phyloP scores from a whole-genome alignment of 2,888 invertebrate species.

The Cheilosia pagana region DNA sequence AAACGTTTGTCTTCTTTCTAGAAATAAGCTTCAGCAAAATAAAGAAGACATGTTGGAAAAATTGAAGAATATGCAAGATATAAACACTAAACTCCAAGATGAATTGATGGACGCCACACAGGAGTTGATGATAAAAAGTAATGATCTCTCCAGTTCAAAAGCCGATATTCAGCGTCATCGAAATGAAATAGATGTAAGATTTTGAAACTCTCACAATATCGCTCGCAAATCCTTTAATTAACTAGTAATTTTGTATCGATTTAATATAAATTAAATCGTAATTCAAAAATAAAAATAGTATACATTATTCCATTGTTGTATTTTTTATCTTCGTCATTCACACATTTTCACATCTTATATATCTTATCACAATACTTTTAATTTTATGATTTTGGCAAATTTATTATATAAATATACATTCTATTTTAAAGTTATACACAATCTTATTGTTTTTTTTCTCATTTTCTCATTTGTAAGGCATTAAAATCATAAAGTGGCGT shows the following conservation, averaged over 20 bases:
- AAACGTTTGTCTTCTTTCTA: constrained; percentile 62
- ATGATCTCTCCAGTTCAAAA: constrained; percentile 84
- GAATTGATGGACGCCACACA: constrained; percentile 85
- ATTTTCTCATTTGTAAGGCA: not conserved
- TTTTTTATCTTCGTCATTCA: not conserved
- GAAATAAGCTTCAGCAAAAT: constrained; percentile 83
- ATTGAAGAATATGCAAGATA: constrained; percentile 85
- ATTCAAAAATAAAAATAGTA: not conserved
- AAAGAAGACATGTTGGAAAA: constrained; percentile 84
- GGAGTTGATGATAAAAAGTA: constrained; percentile 84
- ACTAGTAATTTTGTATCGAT: constrained; percentile 4
- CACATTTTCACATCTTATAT: not conserved
- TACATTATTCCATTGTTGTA: not conserved
- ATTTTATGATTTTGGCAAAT: not conserved
- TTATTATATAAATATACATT: not conserved
- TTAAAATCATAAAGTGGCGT: not conserved
- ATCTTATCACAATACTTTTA: not conserved
- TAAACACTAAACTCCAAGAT: constrained; percentile 85
- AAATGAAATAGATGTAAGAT: constrained; percentile 85
- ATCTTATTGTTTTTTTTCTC: not conserved
- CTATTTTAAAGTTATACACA: not conserved
- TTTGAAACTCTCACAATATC: constrained; percentile 76
- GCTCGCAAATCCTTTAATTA: constrained; percentile 24
- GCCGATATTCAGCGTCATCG: constrained; percentile 85
- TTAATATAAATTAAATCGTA: constrained; percentile 30